phyloP scores from a whole-genome alignment of 2,797 vertebrate genomes.

The Sebastes iracundus region DNA sequence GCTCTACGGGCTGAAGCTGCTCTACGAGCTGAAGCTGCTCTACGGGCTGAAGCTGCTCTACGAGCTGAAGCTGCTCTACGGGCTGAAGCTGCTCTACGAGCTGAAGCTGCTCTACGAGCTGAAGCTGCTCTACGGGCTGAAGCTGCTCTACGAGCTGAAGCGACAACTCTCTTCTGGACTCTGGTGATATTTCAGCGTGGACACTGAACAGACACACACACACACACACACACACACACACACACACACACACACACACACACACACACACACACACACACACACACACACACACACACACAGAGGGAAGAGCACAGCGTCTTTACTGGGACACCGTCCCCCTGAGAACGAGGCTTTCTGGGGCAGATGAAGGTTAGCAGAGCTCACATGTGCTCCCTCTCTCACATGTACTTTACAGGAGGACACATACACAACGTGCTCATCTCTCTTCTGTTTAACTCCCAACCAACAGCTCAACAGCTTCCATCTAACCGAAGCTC shows the following conservation, averaged over 20 bases:
- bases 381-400: constrained; percentile 12
- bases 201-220: background rate
- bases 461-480: background rate
- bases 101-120: too few relatives aligned
- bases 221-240: too few relatives aligned
- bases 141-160: too few relatives aligned
- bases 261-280: too few relatives aligned
- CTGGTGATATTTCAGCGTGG: background rate
- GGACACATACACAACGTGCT: background rate
- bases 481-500: background rate
- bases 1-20: too few relatives aligned
- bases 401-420: constrained; percentile 10
- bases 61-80: background rate
- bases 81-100: too few relatives aligned
- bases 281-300: too few relatives aligned
- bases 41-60: too few relatives aligned
- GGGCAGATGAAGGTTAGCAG: constrained; percentile 54
- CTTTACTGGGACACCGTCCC: constrained; percentile 57
- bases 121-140: too few relatives aligned
- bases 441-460: background rate
- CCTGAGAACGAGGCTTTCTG: constrained; percentile 53
- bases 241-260: too few relatives aligned
- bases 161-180: background rate
- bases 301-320: background rate
- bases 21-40: too few relatives aligned